phyloP scores from a whole-genome alignment of 2,888 invertebrate genomes.

The Aporophyla lueneburgensis region DNA sequence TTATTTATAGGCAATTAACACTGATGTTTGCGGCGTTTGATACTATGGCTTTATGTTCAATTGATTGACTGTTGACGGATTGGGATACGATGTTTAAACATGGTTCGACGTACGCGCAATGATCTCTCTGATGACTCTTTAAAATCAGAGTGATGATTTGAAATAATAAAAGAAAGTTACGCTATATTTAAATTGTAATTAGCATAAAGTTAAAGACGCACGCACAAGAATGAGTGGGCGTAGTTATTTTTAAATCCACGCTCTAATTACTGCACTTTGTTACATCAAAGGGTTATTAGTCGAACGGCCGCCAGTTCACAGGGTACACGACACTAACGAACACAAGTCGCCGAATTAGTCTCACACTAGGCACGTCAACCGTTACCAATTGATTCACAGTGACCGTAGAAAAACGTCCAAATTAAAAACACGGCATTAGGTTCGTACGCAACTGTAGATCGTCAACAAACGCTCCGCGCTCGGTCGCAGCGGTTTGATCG shows the following conservation, averaged over 20 bases:
- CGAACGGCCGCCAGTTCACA: slow-evolving; percentile 75
- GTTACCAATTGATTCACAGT: slow-evolving; percentile 78
- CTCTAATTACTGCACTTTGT: slow-evolving; percentile 79
- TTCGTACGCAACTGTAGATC: slow-evolving; percentile 70
- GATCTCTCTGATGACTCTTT: neutral
- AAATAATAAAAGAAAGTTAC: slow-evolving; percentile 3
- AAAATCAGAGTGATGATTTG: neutral
- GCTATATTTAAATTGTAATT: slow-evolving; percentile 50
- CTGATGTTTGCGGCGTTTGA: slow-evolving; percentile 73
- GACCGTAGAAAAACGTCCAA: slow-evolving; percentile 71
- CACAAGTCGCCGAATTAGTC: slow-evolving; percentile 82
- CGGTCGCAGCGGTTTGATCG: slow-evolving; percentile 81
- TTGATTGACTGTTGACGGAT: slow-evolving; percentile 86
- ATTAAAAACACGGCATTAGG: slow-evolving; percentile 70
- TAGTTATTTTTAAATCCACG: slow-evolving; percentile 77
- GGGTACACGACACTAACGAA: slow-evolving; percentile 75
- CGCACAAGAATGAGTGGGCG: slow-evolving; percentile 69
- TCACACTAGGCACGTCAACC: slow-evolving; percentile 77
- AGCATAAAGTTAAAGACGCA: slow-evolving; percentile 67
- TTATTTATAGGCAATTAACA: slow-evolving; percentile 85
- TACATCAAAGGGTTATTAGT: slow-evolving; percentile 75
- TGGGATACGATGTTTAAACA: slow-evolving; percentile 68
- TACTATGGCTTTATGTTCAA: slow-evolving; percentile 75
- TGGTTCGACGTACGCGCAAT: slow-evolving; percentile 41
- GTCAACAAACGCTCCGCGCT: slow-evolving; percentile 73